Conservation (phyloP, 1,140 invertebrate genomes). For the Brachionus angularis region DNA sequence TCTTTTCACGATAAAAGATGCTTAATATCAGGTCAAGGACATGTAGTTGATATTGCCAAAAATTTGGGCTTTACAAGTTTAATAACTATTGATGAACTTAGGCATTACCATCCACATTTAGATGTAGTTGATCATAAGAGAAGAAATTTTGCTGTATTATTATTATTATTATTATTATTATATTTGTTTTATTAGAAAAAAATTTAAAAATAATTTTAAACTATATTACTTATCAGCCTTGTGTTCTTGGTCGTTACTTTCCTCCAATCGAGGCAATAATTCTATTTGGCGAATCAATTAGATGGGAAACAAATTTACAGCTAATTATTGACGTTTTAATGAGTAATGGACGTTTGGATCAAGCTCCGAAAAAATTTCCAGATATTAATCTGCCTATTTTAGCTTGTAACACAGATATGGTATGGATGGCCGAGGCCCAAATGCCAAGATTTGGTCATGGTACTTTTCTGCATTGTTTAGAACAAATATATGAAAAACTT, state of each 20-base stretch:
- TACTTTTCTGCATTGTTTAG: constrained; percentile 55
- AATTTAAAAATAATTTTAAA: constrained; percentile 8
- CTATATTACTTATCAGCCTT: constrained; percentile 49
- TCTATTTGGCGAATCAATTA: constrained; percentile 56
- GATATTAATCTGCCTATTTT: constrained; percentile 51
- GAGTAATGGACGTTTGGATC: constrained; percentile 62
- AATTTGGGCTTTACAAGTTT: constrained; percentile 68
- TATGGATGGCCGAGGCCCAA: constrained; percentile 58
- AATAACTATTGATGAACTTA: constrained; percentile 64
- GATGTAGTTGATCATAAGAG: constrained; percentile 68
- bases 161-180: no score
- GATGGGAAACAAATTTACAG: constrained; percentile 61
- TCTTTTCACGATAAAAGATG: constrained; percentile 67
- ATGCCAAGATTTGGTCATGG: constrained; percentile 59
- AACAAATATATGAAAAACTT: constrained; percentile 58
- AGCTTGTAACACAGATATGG: constrained; percentile 58
- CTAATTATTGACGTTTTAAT: constrained; percentile 67
- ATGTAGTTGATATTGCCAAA: constrained; percentile 65
- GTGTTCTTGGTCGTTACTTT: constrained; percentile 61
- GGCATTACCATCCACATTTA: constrained; percentile 64
- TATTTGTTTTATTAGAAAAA: constrained; percentile 6
- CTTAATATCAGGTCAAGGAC: constrained; percentile 69
- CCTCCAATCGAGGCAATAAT: constrained; percentile 56
- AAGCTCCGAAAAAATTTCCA: not conserved
- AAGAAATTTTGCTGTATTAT: constrained; percentile 58